Evolutionary conservation across 2,113 vertebrate species (phyloP).

Genomic region (Cyprinodon tularosa): DNA sequence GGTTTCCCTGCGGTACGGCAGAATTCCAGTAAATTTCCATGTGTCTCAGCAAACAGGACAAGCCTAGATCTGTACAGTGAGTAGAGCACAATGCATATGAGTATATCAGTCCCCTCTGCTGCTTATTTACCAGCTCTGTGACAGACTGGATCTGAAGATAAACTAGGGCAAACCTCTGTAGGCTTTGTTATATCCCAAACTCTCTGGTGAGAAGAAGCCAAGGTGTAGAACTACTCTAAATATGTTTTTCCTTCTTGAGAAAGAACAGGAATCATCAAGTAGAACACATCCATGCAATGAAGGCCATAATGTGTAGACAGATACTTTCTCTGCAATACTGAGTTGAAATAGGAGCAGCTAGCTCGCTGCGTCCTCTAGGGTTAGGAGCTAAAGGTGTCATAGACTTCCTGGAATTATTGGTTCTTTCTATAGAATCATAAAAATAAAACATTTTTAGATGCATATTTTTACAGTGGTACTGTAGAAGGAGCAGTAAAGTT

Average conservation of each 20-base stretch:
- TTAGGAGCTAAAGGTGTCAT: background rate
- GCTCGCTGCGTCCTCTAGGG: background rate
- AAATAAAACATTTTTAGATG: background rate
- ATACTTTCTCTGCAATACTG: background rate
- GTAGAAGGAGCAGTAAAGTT: background rate
- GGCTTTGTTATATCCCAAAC: constrained; percentile 60
- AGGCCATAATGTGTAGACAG: background rate
- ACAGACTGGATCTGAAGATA: constrained; percentile 66
- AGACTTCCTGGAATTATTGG: background rate
- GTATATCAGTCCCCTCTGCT: constrained; percentile 55
- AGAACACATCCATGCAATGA: background rate
- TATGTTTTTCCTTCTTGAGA: background rate
- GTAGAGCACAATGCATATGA: constrained; percentile 8
- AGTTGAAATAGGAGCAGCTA: background rate
- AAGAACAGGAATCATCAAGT: background rate
- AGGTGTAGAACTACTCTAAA: background rate
- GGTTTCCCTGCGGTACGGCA: background rate
- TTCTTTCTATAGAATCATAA: background rate
- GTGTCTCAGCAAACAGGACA: background rate
- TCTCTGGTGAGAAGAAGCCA: constrained; percentile 54
- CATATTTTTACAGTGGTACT: background rate
- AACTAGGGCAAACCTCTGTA: constrained; percentile 74
- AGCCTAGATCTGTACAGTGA: background rate
- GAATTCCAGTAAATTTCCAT: constrained; percentile 12
- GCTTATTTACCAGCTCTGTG: constrained; percentile 69